Conservation (phyloP, 2,113 vertebrate genomes). For the Sinocyclocheilus anshuiensis region DNA sequence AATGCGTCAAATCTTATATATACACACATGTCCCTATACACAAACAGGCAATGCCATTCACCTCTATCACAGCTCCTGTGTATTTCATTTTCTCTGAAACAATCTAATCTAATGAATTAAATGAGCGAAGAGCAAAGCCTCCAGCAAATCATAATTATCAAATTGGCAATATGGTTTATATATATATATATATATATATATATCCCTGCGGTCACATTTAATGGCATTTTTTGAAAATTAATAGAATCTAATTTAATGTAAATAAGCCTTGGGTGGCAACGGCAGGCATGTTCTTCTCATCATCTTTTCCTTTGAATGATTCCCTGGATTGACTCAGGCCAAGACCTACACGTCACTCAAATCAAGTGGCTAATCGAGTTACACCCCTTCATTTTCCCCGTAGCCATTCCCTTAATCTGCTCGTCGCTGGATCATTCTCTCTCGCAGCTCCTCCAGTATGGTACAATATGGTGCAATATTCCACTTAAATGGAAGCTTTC, state of each 20-base stretch:
- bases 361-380: constrained; percentile 25
- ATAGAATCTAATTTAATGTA: constrained; percentile 64
- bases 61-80: neutral
- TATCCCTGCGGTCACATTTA: constrained; percentile 57
- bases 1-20: constrained; percentile 21
- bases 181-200: constrained; percentile 43
- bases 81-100: constrained; percentile 51
- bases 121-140: constrained; percentile 50
- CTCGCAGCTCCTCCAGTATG: neutral
- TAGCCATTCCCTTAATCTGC: constrained; percentile 11
- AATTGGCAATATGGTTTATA: constrained; percentile 54
- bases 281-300: constrained; percentile 50
- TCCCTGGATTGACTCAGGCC: neutral
- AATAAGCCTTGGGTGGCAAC: constrained; percentile 53
- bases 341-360: constrained; percentile 28
- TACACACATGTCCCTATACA: neutral
- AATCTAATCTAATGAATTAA: constrained; percentile 62
- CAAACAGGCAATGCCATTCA: neutral
- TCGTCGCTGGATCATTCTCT: neutral
- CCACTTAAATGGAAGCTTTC: neutral
- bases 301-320: constrained; percentile 20
- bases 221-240: constrained; percentile 60
- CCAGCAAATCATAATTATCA: constrained; percentile 61
- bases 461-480: neutral
- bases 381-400: neutral